Base-by-base conservation (phyloP, 2,113 vertebrate genomes). In the Pterocles gutturalis region DNA sequence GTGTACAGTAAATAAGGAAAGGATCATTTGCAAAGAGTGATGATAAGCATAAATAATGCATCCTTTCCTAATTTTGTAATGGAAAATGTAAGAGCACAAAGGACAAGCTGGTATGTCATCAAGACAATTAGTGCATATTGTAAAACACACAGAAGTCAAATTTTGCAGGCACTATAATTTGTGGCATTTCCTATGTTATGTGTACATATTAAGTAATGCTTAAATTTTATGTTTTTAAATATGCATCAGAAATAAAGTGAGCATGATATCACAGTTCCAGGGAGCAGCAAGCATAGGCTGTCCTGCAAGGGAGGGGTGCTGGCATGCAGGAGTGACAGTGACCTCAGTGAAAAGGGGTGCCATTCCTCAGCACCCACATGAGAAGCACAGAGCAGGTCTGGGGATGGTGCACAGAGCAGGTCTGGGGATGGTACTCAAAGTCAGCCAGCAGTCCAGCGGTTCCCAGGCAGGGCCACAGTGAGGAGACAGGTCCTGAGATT, bases 261-360 rank as follows among this genome's bases (percentile, higher is more conserved):
- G 13, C 9, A 24, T 33, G 11, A 49, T 43, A 41, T 36, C 33
- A 36, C 16, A 46, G 33, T 31, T 6, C 14, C 0, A 1, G 13
- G 8, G 10, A 89, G 24, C 15, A 83, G 43, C 25, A 77, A 77
- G 16, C 3, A 2, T 46, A 29, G 21, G 9, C 15, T 83, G 22
- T 31, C 10, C 12, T 34, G 19, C 20, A 62, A 51, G 17, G 10
- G 9, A 45, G 4, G 9, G 29, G 2, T 48, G 36, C 16, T 55
- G 36, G 10, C 34, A 69, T 6, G 0, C 5, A 10, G 8, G 17
- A 46, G 12, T 62, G 22, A 43, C 33, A 36, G 25, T 36, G 28
- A 46, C 16, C 33, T 26, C 46, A 36, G 41, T 16, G 25, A 25
- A 17, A 64, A 54, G 18, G 15, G 19, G 2, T 11, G 9, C 21